Evolutionary conservation across 35 echinoderm and acorn worm species (phyloP).

Genomic region (Ptychodera flava): DNA sequence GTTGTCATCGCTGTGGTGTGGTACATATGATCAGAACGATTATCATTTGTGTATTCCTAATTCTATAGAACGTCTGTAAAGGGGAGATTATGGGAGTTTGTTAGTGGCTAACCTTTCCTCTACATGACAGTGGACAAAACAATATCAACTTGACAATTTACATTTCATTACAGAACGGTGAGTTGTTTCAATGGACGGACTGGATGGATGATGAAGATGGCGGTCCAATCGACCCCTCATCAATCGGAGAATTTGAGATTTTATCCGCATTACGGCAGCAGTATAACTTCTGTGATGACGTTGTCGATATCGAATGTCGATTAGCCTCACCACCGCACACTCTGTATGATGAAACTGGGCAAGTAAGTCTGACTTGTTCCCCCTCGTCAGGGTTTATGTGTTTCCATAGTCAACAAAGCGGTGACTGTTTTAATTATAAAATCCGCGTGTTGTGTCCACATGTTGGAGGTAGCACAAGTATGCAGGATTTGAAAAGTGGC

Average conservation of each 20-base stretch:
- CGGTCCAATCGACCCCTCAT: not conserved
- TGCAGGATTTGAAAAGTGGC: too few species aligned
- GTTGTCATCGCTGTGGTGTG: too few species aligned
- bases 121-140: too few species aligned
- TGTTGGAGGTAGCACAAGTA: too few species aligned
- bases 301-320: slow-evolving; percentile 3
- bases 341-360: slow-evolving; percentile 5
- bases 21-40: too few species aligned
- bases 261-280: not conserved
- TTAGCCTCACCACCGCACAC: not conserved
- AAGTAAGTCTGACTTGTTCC: not conserved
- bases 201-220: slow-evolving; percentile 25
- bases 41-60: too few species aligned
- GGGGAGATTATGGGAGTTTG: too few species aligned
- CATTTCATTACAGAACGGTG: too few species aligned
- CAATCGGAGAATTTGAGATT: slow-evolving; percentile 16
- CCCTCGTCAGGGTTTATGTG: not conserved
- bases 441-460: not conserved
- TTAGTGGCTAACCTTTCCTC: too few species aligned
- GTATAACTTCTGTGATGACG: slow-evolving; percentile 6
- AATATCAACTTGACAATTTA: too few species aligned
- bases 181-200: too few species aligned
- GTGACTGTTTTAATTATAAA: not conserved
- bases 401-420: not conserved
- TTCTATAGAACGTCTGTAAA: too few species aligned